These are phyloP conservation scores for Choristoneura rosaceana DNA, from an alignment of 2,888 invertebrate genomes.

Conservation along the genomic window DNA sequence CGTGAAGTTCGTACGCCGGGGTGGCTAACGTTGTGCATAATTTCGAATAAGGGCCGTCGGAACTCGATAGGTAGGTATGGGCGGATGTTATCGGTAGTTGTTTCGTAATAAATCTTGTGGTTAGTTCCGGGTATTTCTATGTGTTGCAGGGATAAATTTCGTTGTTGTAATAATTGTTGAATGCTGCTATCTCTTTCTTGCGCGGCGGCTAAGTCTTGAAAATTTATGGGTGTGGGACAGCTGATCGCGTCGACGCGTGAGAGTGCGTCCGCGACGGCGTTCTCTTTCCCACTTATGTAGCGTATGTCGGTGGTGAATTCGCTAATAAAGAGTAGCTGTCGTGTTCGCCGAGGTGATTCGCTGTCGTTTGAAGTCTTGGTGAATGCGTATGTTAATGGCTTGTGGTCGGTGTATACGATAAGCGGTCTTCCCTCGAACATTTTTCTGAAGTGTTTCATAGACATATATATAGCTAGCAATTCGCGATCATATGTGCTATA, in stretches of 20 bases:
- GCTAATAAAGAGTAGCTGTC: too few relatives aligned
- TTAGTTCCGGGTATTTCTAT: background rate
- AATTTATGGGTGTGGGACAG: background rate
- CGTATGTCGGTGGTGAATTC: background rate
- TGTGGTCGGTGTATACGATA: background rate
- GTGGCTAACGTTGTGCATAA: background rate
- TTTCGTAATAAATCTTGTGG: background rate
- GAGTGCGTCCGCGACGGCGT: background rate
- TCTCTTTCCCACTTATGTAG: background rate
- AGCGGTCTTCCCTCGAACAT: background rate
- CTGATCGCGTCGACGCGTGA: background rate
- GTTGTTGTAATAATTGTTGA: background rate
- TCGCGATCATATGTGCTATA: background rate
- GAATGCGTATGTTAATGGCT: background rate
- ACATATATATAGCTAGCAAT: background rate
- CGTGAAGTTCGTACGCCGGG: background rate
- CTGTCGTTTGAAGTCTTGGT: too few relatives aligned
- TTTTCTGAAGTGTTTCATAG: background rate
- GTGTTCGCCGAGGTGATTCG: too few relatives aligned
- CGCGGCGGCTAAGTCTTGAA: background rate
- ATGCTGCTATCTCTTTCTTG: background rate
- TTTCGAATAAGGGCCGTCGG: background rate
- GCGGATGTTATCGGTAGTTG: background rate
- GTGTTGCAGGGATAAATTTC: background rate
- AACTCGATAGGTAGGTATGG: background rate